phyloP scores from a whole-genome alignment of 2,797 vertebrate species.

The Sebastes flavidus region DNA sequence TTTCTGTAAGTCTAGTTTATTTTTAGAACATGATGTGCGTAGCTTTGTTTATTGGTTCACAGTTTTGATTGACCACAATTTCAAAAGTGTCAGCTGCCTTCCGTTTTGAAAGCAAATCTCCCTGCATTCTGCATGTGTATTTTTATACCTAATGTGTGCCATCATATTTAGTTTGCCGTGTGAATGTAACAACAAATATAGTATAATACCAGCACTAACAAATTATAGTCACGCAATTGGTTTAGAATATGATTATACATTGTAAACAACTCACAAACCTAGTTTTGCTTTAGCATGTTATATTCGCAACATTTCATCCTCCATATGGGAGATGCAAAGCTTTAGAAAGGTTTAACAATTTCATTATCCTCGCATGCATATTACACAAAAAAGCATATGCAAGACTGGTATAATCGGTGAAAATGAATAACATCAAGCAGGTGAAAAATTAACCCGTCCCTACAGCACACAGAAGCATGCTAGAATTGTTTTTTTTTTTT shows the following conservation, averaged over 20 bases:
- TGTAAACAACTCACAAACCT: not conserved
- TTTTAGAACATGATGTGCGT: conserved; percentile 51
- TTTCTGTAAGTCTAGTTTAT: conserved; percentile 44
- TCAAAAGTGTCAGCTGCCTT: conserved; percentile 17
- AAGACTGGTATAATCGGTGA: not conserved
- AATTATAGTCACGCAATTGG: not conserved
- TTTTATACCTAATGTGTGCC: not conserved
- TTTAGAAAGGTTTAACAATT: not conserved
- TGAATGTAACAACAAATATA: not conserved
- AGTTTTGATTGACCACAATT: conserved; percentile 54
- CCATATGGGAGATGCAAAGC: not conserved
- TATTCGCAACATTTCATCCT: not conserved
- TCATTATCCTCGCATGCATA: not conserved
- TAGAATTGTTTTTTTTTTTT: not conserved
- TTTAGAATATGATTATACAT: not conserved
- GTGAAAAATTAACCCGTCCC: not conserved
- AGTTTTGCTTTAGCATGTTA: not conserved
- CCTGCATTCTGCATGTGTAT: not conserved
- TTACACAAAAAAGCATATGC: not conserved
- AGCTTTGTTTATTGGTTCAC: conserved; percentile 14
- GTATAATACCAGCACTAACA: not conserved
- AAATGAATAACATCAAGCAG: not conserved
- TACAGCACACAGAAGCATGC: not conserved
- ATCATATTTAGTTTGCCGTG: not conserved
- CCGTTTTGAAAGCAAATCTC: conserved; percentile 49